Evolutionary conservation across 2,888 invertebrate genomes (phyloP).

Genomic region (Microchrysa polita): DNA sequence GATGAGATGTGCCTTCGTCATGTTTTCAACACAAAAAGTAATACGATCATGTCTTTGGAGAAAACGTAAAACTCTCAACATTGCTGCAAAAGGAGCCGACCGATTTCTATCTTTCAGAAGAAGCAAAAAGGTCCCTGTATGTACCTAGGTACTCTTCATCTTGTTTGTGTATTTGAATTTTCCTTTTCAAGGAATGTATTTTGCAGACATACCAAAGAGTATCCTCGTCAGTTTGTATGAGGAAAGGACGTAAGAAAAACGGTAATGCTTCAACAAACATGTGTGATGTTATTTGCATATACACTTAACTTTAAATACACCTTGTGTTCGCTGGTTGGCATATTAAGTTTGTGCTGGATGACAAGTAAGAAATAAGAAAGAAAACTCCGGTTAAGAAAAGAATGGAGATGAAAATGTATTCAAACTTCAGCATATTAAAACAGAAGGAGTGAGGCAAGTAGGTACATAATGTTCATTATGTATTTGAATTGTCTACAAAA

Average conservation of each 20-base stretch:
- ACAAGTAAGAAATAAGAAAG: neutral
- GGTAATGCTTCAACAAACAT: neutral
- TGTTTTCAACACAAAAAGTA: slow-evolving; percentile 13
- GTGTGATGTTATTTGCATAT: slow-evolving; percentile 33
- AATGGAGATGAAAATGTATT: slow-evolving; percentile 11
- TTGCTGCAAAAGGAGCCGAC: neutral
- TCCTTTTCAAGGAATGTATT: neutral
- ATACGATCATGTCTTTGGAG: neutral
- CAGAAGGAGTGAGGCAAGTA: neutral
- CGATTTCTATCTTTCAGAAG: slow-evolving; percentile 11
- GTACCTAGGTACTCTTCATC: too few relatives aligned
- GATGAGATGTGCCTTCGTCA: slow-evolving; percentile 29
- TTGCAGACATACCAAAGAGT: too few relatives aligned
- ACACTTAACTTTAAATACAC: slow-evolving; percentile 29
- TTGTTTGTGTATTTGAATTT: slow-evolving; percentile 30
- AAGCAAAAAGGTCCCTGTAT: slow-evolving; percentile 15
- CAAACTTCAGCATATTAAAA: neutral
- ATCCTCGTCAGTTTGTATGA: too few relatives aligned
- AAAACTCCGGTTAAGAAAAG: neutral
- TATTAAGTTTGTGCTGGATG: slow-evolving; percentile 27
- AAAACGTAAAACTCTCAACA: slow-evolving; percentile 23
- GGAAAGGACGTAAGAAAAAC: too few relatives aligned
- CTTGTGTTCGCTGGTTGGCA: slow-evolving; percentile 28
- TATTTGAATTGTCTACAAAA: too few relatives aligned
- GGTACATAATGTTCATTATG: too few relatives aligned